Conservation (phyloP, 2,113 vertebrate genomes). For the Odocoileus virginianus region DNA sequence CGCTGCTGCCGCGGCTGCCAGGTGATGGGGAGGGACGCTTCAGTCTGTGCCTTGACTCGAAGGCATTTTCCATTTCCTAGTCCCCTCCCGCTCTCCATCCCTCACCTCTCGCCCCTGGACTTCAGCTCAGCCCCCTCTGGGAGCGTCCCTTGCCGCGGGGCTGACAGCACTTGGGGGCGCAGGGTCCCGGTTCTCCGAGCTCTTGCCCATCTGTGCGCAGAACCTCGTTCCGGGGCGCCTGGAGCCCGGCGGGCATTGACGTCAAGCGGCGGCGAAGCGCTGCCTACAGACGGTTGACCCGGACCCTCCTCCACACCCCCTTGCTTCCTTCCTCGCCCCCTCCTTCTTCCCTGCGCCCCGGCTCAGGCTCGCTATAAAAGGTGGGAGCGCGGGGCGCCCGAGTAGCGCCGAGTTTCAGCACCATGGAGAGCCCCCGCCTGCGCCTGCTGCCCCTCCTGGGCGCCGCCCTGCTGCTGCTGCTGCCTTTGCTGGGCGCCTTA, state of each 20-base stretch:
- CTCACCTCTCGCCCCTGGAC: neutral
- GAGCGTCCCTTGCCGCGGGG: neutral
- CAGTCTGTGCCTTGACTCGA: neutral
- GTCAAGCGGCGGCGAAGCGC: conserved; percentile 67
- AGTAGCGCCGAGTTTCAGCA: conserved; percentile 65
- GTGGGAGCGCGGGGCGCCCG: neutral
- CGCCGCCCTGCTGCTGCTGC: conserved; percentile 75
- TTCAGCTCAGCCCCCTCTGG: neutral
- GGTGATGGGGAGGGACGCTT: neutral
- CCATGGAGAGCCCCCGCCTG: conserved; percentile 83
- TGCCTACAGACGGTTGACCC: conserved; percentile 69
- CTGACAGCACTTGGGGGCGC: conserved; percentile 23
- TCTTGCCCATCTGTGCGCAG: conserved; percentile 24
- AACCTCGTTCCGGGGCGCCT: conserved; percentile 43
- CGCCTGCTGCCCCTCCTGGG: conserved; percentile 74
- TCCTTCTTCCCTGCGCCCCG: conserved; percentile 22
- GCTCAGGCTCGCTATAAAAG: conserved; percentile 65
- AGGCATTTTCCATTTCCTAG: conserved; percentile 50
- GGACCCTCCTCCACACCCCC: conserved; percentile 58
- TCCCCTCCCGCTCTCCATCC: neutral
- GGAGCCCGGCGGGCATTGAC: conserved; percentile 74
- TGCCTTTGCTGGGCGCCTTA: conserved; percentile 63
- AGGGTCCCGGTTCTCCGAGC: neutral
- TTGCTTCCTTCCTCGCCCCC: conserved; percentile 51
- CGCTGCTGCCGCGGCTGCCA: neutral